Base-by-base conservation (phyloP, 1,140 invertebrate genomes). In the Elymnias hypermnestra region DNA sequence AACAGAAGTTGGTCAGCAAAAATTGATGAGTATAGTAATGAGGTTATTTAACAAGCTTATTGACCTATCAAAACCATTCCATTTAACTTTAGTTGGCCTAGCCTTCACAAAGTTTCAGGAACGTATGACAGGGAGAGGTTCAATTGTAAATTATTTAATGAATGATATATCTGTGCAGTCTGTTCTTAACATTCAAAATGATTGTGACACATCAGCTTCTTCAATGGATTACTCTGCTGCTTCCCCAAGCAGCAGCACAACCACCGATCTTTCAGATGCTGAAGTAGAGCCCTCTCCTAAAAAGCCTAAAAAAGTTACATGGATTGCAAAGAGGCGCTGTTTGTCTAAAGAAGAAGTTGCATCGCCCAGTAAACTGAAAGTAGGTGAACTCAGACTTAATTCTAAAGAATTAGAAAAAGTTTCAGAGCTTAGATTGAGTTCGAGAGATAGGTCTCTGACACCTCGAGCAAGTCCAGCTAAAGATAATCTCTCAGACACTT, bases 91-190 rank as follows among this genome's bases (percentile, higher is more conserved):
- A 22, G 77, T 95, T 22, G 93, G 93, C 13, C 78, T 95, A 52
- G 91, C 92, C 7, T 94, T 94, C 64, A 92, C 91, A 2, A 94
- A 94, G 70, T 94, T 94, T 54, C 89, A 91, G 50, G 92, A 94
- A 63, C 87, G 89, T 28, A 89, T 89, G 57, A 88, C 87, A 9
- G 90, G 89, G 1, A 87, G 84, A 55, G 84, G 88, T 63, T 92
- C 91, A 14, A 92, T 94, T 57, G 88, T 91, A 0, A 91, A 91
- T n/a, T 94, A 93, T 61, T 81, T 94, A 14, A 88, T 90, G 55
- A 90, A 89, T 57, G 89, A 91, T 59, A 88, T 93, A 8, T 91
- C 92, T 53, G 92, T 93, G 13, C 92, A 93, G 60, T 91, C 92
- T 0, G 87, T 93, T 45, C 88, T 92, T 39, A 90, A 88, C 44